Conservation (phyloP, 2,113 vertebrate genomes). For the Struthio camelus region DNA sequence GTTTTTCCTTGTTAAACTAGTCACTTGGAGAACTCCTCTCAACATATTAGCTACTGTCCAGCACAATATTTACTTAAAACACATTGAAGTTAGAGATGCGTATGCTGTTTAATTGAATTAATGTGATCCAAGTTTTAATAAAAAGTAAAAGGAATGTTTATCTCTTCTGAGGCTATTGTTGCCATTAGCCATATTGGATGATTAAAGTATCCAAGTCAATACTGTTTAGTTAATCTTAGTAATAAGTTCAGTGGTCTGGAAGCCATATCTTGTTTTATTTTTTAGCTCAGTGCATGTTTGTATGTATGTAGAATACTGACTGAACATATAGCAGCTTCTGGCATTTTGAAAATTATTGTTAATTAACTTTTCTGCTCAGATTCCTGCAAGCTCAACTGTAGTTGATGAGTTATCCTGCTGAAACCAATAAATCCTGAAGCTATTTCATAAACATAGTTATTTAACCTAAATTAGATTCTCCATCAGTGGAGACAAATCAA, state of each 20-base stretch:
- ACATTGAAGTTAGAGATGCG: not conserved
- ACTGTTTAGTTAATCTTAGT: slow-evolving; percentile 67
- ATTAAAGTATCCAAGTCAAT: slow-evolving; percentile 69
- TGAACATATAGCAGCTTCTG: slow-evolving; percentile 28
- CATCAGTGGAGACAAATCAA: slow-evolving; percentile 59
- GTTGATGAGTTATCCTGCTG: slow-evolving; percentile 60
- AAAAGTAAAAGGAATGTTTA: slow-evolving; percentile 50
- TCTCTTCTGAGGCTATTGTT: slow-evolving; percentile 30
- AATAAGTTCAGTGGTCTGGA: slow-evolving; percentile 59
- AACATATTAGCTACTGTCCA: not conserved
- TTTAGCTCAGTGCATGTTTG: not conserved
- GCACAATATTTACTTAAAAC: not conserved
- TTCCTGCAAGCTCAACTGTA: slow-evolving; percentile 61
- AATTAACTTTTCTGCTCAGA: slow-evolving; percentile 73
- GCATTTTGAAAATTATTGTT: slow-evolving; percentile 65
- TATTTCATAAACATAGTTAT: slow-evolving; percentile 66
- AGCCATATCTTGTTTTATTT: slow-evolving; percentile 41
- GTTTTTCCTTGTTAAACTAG: not conserved
- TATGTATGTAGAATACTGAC: not conserved
- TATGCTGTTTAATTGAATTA: slow-evolving; percentile 34
- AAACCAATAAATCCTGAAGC: slow-evolving; percentile 66
- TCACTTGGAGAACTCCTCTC: not conserved
- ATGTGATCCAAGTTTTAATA: slow-evolving; percentile 37
- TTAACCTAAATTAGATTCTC: slow-evolving; percentile 70
- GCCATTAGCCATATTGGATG: slow-evolving; percentile 55